Conservation (phyloP, 2,113 vertebrate genomes). For the Phylloscopus whistleri region DNA sequence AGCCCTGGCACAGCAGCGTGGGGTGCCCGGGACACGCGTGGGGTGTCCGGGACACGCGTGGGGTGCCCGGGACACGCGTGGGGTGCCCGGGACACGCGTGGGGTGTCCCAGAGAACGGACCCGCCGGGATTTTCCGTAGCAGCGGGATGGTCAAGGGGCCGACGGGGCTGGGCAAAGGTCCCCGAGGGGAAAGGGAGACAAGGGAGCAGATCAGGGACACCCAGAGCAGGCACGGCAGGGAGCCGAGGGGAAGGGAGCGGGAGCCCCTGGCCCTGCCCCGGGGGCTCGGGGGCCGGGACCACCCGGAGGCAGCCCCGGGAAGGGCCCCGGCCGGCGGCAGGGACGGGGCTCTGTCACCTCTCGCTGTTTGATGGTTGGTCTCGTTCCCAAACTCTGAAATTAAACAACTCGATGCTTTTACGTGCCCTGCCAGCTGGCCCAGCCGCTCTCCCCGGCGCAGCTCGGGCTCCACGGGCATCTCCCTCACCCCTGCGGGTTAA, state of each 20-base stretch:
- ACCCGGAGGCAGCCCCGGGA: neutral
- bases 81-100: neutral
- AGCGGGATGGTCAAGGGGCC: neutral
- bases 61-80: neutral
- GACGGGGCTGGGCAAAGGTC: neutral
- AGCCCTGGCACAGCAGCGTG: fast-evolving
- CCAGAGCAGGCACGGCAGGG: neutral
- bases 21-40: neutral
- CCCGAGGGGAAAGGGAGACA: fast-evolving
- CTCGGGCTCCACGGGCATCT: neutral
- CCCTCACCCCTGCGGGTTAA: fast-evolving
- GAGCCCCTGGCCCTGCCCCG: fast-evolving
- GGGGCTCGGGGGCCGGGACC: neutral
- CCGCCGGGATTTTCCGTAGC: fast-evolving
- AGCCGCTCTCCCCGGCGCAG: neutral
- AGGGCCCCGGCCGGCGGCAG: neutral
- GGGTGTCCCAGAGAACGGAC: neutral
- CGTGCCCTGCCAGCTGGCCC: neutral
- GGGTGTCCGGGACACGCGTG: neutral
- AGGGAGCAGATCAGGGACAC: neutral
- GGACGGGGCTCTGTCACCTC: neutral
- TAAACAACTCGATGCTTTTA: neutral
- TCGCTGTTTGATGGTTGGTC: neutral
- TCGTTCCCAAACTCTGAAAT: neutral
- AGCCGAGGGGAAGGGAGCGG: neutral